Evolutionary conservation across 92 coral and sea anemone species (phyloP).

Genomic region (Epizoanthus fatuus): DNA sequence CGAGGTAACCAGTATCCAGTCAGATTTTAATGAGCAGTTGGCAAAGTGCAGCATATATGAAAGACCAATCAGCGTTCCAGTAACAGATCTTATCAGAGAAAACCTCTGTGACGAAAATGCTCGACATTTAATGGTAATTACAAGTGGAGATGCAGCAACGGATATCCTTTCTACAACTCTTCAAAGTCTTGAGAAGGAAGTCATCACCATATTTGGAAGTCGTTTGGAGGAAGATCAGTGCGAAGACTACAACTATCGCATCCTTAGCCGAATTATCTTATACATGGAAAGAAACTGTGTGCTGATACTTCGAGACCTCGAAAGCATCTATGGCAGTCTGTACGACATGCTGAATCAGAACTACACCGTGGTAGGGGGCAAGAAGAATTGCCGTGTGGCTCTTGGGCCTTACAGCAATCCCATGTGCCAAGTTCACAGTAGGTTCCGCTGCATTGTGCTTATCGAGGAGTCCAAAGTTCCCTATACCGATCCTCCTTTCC

Average conservation of each 20-base stretch:
- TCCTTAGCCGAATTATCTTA: constrained; percentile 65
- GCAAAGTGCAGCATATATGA: constrained; percentile 7
- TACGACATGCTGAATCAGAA: constrained; percentile 74
- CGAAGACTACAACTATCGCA: constrained; percentile 68
- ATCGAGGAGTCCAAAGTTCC: constrained; percentile 60
- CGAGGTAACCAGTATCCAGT: neutral
- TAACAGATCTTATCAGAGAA: constrained; percentile 29
- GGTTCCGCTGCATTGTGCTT: constrained; percentile 73
- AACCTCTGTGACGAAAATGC: constrained; percentile 54
- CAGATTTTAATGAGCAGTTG: neutral
- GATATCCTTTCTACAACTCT: constrained; percentile 50
- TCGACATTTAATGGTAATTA: constrained; percentile 73
- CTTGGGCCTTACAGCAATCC: constrained; percentile 75
- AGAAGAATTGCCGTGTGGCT: constrained; percentile 68
- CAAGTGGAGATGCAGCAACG: constrained; percentile 69
- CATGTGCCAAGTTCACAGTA: constrained; percentile 67
- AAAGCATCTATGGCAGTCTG: constrained; percentile 71
- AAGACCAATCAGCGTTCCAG: neutral
- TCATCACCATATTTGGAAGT: constrained; percentile 63
- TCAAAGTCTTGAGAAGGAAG: constrained; percentile 41
- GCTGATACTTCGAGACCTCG: constrained; percentile 62
- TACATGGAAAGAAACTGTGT: constrained; percentile 74
- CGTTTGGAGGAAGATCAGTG: constrained; percentile 65
- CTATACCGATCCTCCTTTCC: constrained; percentile 76
- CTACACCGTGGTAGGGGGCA: constrained; percentile 62